A percentile compares a stretch with the other conserved stretches of the same genome.
Conservation (phyloP, 2,888 invertebrate genomes). For the Nomada ruficornis region DNA sequence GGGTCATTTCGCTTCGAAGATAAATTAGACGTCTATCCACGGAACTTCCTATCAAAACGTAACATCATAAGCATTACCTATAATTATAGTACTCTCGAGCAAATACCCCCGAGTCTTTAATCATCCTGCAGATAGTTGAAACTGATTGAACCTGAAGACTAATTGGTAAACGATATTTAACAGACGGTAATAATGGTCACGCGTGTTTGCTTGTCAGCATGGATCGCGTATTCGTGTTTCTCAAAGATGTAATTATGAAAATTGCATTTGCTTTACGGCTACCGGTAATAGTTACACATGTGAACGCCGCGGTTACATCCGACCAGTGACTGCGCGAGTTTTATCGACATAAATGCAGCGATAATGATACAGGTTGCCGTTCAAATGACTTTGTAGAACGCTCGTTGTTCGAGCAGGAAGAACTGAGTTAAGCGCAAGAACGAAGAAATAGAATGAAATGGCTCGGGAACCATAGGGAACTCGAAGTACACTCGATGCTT, state of each 20-base stretch:
- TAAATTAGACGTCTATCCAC: neutral
- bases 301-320: slow-evolving; percentile 55
- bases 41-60: neutral
- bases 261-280: slow-evolving; percentile 72
- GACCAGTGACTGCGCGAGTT: slow-evolving; percentile 29
- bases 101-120: neutral
- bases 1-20: neutral
- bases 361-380: slow-evolving; percentile 32
- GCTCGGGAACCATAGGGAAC: slow-evolving; percentile 40
- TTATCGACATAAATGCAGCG: slow-evolving; percentile 45
- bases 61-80: neutral
- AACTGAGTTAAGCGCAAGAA: neutral
- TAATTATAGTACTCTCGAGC: neutral
- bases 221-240: slow-evolving; percentile 57
- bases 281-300: slow-evolving; percentile 66
- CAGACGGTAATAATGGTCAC: slow-evolving; percentile 62
- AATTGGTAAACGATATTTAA: slow-evolving; percentile 77
- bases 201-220: slow-evolving; percentile 49
- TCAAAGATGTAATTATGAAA: slow-evolving; percentile 75
- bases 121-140: neutral
- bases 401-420: neutral
- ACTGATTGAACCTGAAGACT: slow-evolving; percentile 36
- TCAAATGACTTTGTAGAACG: slow-evolving; percentile 6
- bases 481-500: neutral
- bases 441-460: neutral